Conservation (phyloP, 2,888 invertebrate genomes). For the Agriotes lineatus region DNA sequence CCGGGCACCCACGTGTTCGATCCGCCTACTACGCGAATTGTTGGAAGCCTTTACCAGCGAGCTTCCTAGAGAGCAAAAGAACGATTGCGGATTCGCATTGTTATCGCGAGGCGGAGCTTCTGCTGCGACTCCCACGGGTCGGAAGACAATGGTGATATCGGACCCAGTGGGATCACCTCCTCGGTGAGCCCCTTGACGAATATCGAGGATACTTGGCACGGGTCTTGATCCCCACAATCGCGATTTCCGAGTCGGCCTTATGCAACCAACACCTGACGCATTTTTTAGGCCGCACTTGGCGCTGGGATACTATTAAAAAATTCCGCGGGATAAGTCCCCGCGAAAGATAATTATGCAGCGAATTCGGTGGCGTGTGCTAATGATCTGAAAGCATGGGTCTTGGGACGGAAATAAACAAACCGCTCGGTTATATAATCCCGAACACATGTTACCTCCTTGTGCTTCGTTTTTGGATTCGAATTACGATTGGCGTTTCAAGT, state of each 20-base stretch:
- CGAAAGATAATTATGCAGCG: too few species aligned
- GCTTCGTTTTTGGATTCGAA: neutral
- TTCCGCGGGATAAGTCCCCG: too few species aligned
- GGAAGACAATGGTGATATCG: slow-evolving; percentile 58
- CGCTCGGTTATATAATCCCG: neutral
- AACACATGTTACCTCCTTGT: neutral
- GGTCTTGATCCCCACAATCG: slow-evolving; percentile 30
- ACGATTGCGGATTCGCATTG: slow-evolving; percentile 65
- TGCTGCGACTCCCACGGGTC: slow-evolving; percentile 57
- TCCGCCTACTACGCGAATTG: slow-evolving; percentile 64
- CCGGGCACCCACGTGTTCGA: slow-evolving; percentile 62
- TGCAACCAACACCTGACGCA: slow-evolving; percentile 2
- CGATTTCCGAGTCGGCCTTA: slow-evolving; percentile 15
- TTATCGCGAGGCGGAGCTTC: slow-evolving; percentile 57
- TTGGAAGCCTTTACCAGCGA: slow-evolving; percentile 57
- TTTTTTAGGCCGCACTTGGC: neutral
- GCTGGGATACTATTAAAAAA: neutral
- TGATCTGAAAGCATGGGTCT: neutral
- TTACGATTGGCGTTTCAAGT: too few species aligned
- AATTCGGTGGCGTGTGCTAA: neutral
- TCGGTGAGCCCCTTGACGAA: slow-evolving; percentile 27
- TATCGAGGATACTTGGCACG: slow-evolving; percentile 35
- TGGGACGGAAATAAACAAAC: neutral
- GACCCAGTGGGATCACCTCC: slow-evolving; percentile 31
- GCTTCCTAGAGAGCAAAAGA: slow-evolving; percentile 56